These are phyloP conservation scores for Ageneiosus marmoratus DNA, from an alignment of 2,113 vertebrate species.

Conservation along the genomic window DNA sequence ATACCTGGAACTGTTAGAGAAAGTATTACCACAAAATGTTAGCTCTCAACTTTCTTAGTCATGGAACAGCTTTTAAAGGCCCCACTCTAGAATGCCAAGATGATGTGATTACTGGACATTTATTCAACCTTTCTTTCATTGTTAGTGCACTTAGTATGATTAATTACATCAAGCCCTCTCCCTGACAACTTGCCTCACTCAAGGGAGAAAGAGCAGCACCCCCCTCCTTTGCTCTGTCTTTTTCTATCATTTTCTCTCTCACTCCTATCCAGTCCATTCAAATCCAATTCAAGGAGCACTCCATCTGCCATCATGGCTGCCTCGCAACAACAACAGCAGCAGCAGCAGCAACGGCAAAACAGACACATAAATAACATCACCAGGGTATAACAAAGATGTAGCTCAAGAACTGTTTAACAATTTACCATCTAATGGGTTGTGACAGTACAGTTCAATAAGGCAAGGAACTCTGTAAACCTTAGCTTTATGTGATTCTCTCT, in stretches of 20 bases:
- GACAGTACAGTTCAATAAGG: constrained; percentile 28
- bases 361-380: constrained; percentile 45
- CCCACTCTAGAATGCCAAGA: constrained; percentile 4
- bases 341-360: constrained; percentile 23
- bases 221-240: constrained; percentile 45
- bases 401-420: constrained; percentile 25
- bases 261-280: constrained; percentile 51
- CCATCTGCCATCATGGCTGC: constrained; percentile 53
- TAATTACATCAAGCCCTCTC: constrained; percentile 50
- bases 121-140: constrained; percentile 54
- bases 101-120: constrained; percentile 54
- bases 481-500: constrained; percentile 9
- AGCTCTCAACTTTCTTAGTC: background rate
- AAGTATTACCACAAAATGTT: constrained; percentile 14
- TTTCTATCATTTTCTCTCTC: constrained; percentile 41
- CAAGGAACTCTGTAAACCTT: constrained; percentile 13
- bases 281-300: constrained; percentile 53
- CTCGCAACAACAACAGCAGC: constrained; percentile 38
- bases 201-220: constrained; percentile 42
- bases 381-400: constrained; percentile 20
- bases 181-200: constrained; percentile 51
- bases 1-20: constrained; percentile 2
- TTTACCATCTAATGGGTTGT: constrained; percentile 16
- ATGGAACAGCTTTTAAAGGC: constrained; percentile 28
- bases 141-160: constrained; percentile 57